phyloP scores from a whole-genome alignment of 2,797 vertebrate genomes.

The Tiaroga cobitis region DNA sequence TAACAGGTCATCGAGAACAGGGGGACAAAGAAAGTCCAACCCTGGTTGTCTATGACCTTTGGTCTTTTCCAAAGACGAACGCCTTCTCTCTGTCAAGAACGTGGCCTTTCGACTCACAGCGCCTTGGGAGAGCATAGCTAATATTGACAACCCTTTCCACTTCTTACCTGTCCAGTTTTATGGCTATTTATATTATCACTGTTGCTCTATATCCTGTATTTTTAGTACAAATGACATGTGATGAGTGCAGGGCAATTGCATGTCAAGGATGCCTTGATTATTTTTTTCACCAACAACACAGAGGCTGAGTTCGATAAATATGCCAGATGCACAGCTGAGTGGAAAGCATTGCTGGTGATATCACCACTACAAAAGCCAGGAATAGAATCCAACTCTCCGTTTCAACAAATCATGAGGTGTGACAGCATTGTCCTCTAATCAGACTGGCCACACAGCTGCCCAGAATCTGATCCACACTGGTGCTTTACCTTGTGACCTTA shows the following conservation, averaged over 20 bases:
- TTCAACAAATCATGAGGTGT: constrained; percentile 50
- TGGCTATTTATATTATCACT: constrained; percentile 61
- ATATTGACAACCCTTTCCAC: constrained; percentile 29
- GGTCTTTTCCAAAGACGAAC: constrained; percentile 25
- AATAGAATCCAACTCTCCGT: constrained; percentile 44
- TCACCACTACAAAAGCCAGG: constrained; percentile 49
- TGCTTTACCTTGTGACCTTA: constrained; percentile 54
- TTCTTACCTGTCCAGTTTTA: constrained; percentile 51
- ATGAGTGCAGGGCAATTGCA: constrained; percentile 40
- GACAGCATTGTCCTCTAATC: constrained; percentile 58
- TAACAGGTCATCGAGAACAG: constrained; percentile 57
- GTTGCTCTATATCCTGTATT: constrained; percentile 56
- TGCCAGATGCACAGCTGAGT: constrained; percentile 44
- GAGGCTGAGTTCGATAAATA: constrained; percentile 51
- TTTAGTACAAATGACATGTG: constrained; percentile 59
- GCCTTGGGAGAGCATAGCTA: constrained; percentile 53
- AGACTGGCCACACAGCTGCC: constrained; percentile 39
- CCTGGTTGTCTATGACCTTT: constrained; percentile 52
- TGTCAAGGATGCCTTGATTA: constrained; percentile 40
- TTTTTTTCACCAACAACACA: constrained; percentile 42
- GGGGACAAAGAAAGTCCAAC: constrained; percentile 62
- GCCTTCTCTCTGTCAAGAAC: constrained; percentile 28
- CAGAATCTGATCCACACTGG: constrained; percentile 66
- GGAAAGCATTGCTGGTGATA: constrained; percentile 56
- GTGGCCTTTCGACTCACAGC: constrained; percentile 19